Evolutionary conservation across 2,797 vertebrate species (phyloP), one percentile per base, ranked within the genome.

Genomic region (Leuciscus waleckii): DNA sequence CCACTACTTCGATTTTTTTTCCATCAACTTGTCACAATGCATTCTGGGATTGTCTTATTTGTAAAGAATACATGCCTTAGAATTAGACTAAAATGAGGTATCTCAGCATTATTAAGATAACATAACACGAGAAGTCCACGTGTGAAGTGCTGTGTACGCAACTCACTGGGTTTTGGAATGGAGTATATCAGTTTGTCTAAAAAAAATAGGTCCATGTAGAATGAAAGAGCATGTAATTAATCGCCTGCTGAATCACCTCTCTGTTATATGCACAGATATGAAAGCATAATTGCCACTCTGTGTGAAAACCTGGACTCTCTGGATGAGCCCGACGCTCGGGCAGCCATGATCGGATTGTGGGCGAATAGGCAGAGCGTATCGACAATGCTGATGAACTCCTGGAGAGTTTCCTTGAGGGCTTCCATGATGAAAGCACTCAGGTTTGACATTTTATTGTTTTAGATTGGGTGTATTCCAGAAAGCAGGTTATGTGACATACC

Each of bases 321-420:
- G 92, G 98, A 99, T 80, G 98, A 99, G 83, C 98, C 98, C 0
- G 98, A 99, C 1, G 98, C 98, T 13, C 97, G 98, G 16, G 98
- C 98, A 14, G 98, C 98, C 90, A 99, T 99, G 98, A 99, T 99
- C 92, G 98, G 98, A 99, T 99, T 26, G 98, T 99, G 74, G 98
- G 98, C 0, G 98, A 99, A 88, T 99, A 99, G 2, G 98, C 98
- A 0, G 98, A 99, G 88, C 95, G 98, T 84, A 99, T 99, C 23
- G 98, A 99, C 92, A 99, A 99, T 0, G 98, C 98, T 0, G 98
- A 99, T 32, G 98, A 99, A 89, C 92, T 99, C 91, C 89, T 99
- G 84, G 98, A 99, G 94, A 99, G 98, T 89, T 99, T 99, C 90
- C 93, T 99, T 6, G 98, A 99, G 89, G 98, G 98, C 39, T 99